Evolutionary conservation across 2,888 invertebrate genomes (phyloP), one percentile per base, ranked within the genome.

Genomic region (Drosophila recens): DNA sequence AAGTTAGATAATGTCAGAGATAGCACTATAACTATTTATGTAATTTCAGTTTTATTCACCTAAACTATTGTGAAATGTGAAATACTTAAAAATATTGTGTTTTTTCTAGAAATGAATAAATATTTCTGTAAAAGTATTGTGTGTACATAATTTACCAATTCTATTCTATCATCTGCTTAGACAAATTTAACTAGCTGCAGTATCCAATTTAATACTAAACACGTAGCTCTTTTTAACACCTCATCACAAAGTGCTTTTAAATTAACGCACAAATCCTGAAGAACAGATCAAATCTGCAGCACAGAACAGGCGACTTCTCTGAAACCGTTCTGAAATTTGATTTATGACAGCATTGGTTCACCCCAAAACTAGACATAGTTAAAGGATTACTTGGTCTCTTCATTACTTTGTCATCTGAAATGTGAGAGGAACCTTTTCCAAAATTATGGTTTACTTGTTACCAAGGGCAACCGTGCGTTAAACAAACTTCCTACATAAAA

Each of bases 401-500:
- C 48, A 43, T 38, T 38, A 36, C 53, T 46, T 54, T 49, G 11
- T 48, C 20, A 34, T 40, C 49, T 42, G 54, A 52, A 40, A 72
- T 52, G 30, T 34, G 56, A 61, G 57, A 51, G 57, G 20, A 58
- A 57, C 40, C 42, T 45, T 40, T 34, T 17, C 27, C 34, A 8
- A 45, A 46, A 42, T 48, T 72, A 36, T 23, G 51, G 45, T 56
- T 62, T 52, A 66, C 64, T 66, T 67, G 63, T 57, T 54, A 64
- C 53, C 30, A 62, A 61, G 72, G 66, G 70, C 64, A 84, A 72
- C 80, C 70, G 67, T 61, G 77, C 69, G 62, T 80, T 78, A 83
- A 71, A 73, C 70, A 75, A 80, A 83, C 68, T 83, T 82, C 83
- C 87, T 69, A 67, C 52, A 71, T 20, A 66, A 57, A 53, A 51